A percentile compares a stretch with the other conserved stretches of the same genome.
Evolutionary conservation across 2,113 vertebrate species (phyloP).

Genomic region (Atherinomorus stipes): DNA sequence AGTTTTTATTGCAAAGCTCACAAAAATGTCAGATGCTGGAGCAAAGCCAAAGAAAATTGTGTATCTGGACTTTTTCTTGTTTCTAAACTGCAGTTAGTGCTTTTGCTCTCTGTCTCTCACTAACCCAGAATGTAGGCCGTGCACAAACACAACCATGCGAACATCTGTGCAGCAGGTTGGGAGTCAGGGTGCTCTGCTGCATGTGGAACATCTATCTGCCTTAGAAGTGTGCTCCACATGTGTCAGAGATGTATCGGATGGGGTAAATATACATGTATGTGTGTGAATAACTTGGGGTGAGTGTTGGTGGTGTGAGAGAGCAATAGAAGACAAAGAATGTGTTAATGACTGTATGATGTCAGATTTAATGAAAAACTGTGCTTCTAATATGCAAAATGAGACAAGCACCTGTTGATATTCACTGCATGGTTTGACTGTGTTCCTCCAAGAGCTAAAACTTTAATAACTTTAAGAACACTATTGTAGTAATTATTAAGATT

Average conservation of each 20-base stretch:
- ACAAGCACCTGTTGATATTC: background rate
- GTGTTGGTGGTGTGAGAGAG: background rate
- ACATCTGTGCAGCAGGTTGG: constrained; percentile 63
- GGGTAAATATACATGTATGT: constrained; percentile 21
- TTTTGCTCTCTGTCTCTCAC: constrained; percentile 15
- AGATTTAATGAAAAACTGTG: background rate
- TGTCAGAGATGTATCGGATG: constrained; percentile 55
- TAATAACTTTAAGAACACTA: no score
- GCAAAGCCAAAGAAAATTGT: constrained; percentile 12
- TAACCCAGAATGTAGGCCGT: constrained; percentile 13
- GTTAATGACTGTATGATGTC: background rate
- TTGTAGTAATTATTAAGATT: background rate
- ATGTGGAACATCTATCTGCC: constrained; percentile 67
- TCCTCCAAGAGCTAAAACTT: no score
- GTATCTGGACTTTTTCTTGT: constrained; percentile 31
- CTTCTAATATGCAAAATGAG: background rate
- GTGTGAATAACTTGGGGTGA: constrained; percentile 8
- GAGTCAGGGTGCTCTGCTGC: constrained; percentile 27
- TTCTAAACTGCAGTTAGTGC: constrained; percentile 33
- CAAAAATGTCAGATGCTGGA: constrained; percentile 57
- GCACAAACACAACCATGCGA: constrained; percentile 11
- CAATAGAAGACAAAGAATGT: background rate
- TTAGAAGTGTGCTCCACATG: constrained; percentile 56
- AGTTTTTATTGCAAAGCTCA: constrained; percentile 53
- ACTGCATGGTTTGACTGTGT: no score